Evolutionary conservation across 1,140 invertebrate genomes (phyloP).

Genomic region (Hirudo medicinalis): DNA sequence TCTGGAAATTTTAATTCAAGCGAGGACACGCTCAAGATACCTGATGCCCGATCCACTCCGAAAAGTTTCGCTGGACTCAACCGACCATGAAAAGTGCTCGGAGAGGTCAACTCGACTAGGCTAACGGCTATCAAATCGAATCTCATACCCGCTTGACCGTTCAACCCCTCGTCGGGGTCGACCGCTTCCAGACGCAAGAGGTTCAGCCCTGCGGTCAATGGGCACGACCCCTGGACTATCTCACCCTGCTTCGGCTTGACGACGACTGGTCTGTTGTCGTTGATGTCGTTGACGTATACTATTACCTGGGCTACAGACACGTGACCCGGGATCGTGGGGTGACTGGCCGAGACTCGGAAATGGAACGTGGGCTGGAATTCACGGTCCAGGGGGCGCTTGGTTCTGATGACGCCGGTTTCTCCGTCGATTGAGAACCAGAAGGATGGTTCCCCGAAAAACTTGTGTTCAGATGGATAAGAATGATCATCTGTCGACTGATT

Average conservation of each 20-base stretch:
- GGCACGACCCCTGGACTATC: background rate
- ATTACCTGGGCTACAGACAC: background rate
- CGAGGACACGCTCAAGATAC: background rate
- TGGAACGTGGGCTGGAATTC: background rate
- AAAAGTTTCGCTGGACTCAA: background rate
- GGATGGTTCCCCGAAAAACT: background rate
- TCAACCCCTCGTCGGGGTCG: background rate
- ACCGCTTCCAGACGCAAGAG: constrained; percentile 1
- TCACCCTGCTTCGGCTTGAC: background rate
- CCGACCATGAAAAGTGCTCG: background rate
- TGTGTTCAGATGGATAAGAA: background rate
- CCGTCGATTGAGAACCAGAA: constrained; percentile 1
- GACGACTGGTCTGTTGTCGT: background rate
- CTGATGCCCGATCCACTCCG: background rate
- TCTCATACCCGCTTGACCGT: background rate
- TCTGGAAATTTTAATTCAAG: too few relatives aligned
- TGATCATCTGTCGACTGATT: background rate
- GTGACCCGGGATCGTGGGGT: background rate
- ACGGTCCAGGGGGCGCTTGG: background rate
- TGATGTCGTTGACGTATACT: background rate
- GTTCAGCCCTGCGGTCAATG: background rate
- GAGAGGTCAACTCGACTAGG: background rate
- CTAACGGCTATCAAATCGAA: background rate
- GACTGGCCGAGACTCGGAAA: constrained; percentile 1
- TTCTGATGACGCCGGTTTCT: background rate